These are phyloP conservation scores for Hyalella azteca DNA, from an alignment of 2,888 invertebrate genomes.

Conservation along the genomic window DNA sequence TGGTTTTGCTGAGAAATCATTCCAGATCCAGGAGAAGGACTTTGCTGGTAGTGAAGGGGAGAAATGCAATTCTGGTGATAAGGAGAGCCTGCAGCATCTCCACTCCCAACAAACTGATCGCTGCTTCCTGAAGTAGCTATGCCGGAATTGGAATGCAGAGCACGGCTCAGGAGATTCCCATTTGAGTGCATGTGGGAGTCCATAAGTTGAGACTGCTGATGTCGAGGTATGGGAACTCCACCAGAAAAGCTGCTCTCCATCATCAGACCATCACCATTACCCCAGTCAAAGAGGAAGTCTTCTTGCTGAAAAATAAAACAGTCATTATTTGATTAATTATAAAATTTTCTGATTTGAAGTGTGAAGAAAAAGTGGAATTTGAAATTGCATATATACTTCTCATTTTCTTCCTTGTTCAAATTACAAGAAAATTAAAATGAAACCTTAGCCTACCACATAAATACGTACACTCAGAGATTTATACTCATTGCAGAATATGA, in stretches of 20 bases:
- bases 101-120: conserved; percentile 32
- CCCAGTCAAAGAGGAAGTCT: conserved; percentile 54
- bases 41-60: conserved; percentile 48
- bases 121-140: background rate
- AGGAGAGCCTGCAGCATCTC: conserved; percentile 15
- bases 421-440: too few relatives aligned
- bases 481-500: too few relatives aligned
- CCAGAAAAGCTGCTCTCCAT: conserved; percentile 34
- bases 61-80: conserved; percentile 41
- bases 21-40: conserved; percentile 39
- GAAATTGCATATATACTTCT: too few relatives aligned
- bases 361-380: too few relatives aligned
- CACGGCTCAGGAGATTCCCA: background rate
- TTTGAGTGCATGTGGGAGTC: background rate
- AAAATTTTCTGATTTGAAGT: too few relatives aligned
- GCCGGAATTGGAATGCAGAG: background rate
- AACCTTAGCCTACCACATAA: too few relatives aligned
- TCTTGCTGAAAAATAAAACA: conserved; percentile 42
- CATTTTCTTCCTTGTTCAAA: too few relatives aligned
- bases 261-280: conserved; percentile 45
- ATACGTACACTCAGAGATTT: too few relatives aligned
- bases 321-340: too few relatives aligned
- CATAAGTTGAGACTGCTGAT: conserved; percentile 24
- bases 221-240: conserved; percentile 56
- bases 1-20: conserved; percentile 39